Conservation (phyloP, 1,140 invertebrate species). For the Lordiphosa mommai region DNA sequence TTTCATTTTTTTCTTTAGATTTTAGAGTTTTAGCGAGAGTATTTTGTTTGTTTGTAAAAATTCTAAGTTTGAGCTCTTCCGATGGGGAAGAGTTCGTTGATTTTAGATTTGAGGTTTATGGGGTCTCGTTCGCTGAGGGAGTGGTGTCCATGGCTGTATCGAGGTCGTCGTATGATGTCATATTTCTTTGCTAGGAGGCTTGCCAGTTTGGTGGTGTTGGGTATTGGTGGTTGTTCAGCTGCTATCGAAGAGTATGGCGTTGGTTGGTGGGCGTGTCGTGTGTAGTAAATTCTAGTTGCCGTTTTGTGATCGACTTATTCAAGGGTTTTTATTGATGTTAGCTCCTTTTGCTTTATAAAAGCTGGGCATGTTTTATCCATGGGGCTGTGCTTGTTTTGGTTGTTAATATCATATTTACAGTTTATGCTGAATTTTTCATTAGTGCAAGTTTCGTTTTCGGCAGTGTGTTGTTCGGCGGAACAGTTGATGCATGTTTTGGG, state of each 20-base stretch:
- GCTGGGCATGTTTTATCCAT: background rate
- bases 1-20: background rate
- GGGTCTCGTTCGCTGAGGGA: background rate
- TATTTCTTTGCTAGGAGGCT: too few species aligned
- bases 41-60: too few species aligned
- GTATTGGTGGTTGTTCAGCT: background rate
- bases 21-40: slow-evolving; percentile 8
- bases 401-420: too few species aligned
- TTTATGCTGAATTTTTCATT: too few species aligned
- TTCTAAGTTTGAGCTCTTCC: too few species aligned
- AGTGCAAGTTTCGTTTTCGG: too few species aligned
- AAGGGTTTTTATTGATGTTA: slow-evolving; percentile 9
- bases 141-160: slow-evolving; percentile 7
- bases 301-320: slow-evolving; percentile 18
- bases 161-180: slow-evolving; percentile 2
- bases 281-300: background rate
- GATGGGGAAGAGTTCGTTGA: background rate
- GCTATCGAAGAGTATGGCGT: slow-evolving; percentile 6
- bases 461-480: too few species aligned
- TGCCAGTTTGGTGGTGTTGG: background rate
- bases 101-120: background rate
- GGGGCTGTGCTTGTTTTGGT: slow-evolving; percentile 11
- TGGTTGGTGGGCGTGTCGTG: too few species aligned
- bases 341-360: slow-evolving; percentile 12
- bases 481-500: too few species aligned